Percentiles rank a stretch among this genome's conserved stretches.
Conservation (phyloP, 2,888 invertebrate species). For the Oconnorella tubifera region DNA sequence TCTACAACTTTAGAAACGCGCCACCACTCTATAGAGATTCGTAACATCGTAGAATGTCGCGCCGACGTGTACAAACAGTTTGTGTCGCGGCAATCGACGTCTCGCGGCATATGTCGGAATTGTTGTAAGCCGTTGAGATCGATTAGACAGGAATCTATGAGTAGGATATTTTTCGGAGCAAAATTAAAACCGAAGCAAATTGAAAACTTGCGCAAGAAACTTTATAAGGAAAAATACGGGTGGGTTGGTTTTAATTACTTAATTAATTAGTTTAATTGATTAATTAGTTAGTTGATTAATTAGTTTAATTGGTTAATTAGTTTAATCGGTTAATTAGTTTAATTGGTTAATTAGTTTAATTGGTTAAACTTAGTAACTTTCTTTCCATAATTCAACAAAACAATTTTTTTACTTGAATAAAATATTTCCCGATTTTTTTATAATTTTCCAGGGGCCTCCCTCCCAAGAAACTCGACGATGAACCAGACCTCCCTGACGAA, state of each 20-base stretch:
- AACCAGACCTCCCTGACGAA: too few relatives aligned
- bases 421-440: too few relatives aligned
- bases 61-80: background rate
- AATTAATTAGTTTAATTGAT: background rate
- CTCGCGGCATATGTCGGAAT: background rate
- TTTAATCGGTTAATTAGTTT: too few relatives aligned
- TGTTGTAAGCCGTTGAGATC: background rate
- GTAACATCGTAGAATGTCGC: background rate
- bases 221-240: background rate
- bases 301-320: too few relatives aligned
- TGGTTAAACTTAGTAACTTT: too few relatives aligned
- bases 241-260: background rate
- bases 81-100: background rate
- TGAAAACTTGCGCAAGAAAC: background rate
- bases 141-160: constrained; percentile 6
- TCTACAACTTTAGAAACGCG: too few relatives aligned
- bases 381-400: too few relatives aligned
- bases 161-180: background rate
- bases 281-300: too few relatives aligned
- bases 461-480: too few relatives aligned
- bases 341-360: too few relatives aligned
- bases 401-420: too few relatives aligned
- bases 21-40: background rate
- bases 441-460: too few relatives aligned
- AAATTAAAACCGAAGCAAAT: background rate